phyloP scores from a whole-genome alignment of 2,113 vertebrate genomes.

The Rousettus leschenaultii region DNA sequence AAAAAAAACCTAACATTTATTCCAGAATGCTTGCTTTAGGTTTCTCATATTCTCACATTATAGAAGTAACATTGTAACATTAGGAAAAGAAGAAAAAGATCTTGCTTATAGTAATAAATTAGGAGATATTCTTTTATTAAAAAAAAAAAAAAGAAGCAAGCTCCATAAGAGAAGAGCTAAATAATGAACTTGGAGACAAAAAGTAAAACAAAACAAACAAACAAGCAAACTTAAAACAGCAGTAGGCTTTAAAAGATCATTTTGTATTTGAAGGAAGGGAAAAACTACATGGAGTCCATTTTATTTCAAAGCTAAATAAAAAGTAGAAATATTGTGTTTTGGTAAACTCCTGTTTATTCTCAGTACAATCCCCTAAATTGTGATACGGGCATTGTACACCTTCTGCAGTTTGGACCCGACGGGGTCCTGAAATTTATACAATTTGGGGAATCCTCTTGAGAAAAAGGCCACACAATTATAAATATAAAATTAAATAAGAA shows the following conservation, averaged over 20 bases:
- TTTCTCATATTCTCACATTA: background rate
- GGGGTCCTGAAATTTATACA: background rate
- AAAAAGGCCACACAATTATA: background rate
- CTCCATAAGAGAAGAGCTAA: background rate
- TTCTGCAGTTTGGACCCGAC: background rate
- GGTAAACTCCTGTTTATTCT: background rate
- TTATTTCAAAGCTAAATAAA: background rate
- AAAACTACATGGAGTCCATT: background rate
- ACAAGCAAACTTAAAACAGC: background rate
- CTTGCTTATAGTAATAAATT: background rate
- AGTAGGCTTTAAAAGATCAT: background rate
- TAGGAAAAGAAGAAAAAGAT: background rate
- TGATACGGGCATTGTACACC: background rate
- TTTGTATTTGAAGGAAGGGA: background rate
- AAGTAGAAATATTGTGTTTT: background rate
- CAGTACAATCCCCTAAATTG: background rate
- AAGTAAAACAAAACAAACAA: background rate
- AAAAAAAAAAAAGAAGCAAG: background rate
- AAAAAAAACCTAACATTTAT: background rate
- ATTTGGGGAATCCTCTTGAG: background rate
- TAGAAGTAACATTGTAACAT: background rate
- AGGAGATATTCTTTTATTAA: background rate
- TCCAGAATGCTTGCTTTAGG: background rate
- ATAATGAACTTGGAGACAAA: background rate
- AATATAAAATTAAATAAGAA: background rate